A percentile compares a stretch with the other conserved stretches of the same genome.
phyloP scores from a whole-genome alignment of 2,888 invertebrate species.

The Drosophila fulvimacula region DNA sequence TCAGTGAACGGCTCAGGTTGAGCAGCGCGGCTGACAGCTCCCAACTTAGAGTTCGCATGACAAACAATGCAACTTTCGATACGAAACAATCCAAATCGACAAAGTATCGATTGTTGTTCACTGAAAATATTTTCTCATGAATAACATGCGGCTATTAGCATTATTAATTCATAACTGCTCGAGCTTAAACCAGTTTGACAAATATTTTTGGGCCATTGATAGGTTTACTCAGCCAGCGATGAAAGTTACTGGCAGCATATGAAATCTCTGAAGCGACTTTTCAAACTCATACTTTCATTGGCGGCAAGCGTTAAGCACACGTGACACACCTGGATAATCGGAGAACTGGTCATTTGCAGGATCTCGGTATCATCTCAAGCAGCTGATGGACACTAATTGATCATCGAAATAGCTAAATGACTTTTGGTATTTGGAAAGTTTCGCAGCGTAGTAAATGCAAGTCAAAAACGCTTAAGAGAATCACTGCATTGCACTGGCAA shows the following conservation, averaged over 20 bases:
- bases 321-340: conserved; percentile 6
- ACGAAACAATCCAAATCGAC: conserved; percentile 2
- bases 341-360: conserved; percentile 6
- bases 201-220: neutral
- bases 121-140: neutral
- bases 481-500: conserved; percentile 17
- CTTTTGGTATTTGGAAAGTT: conserved; percentile 32
- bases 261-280: neutral
- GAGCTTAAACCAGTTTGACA: neutral
- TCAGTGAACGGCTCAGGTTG: conserved; percentile 33
- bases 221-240: neutral
- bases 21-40: conserved; percentile 26
- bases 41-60: conserved; percentile 1
- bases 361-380: conserved; percentile 5
- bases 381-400: conserved; percentile 58
- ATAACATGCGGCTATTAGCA: conserved; percentile 2
- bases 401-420: conserved; percentile 29
- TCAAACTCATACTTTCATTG: neutral
- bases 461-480: conserved; percentile 12
- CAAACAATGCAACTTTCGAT: conserved; percentile 10
- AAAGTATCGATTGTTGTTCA: neutral
- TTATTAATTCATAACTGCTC: neutral
- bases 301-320: conserved; percentile 17
- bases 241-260: neutral
- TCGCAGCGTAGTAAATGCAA: conserved; percentile 7